phyloP scores from a whole-genome alignment of 2,797 vertebrate species.

The Chloroceryle amazona region DNA sequence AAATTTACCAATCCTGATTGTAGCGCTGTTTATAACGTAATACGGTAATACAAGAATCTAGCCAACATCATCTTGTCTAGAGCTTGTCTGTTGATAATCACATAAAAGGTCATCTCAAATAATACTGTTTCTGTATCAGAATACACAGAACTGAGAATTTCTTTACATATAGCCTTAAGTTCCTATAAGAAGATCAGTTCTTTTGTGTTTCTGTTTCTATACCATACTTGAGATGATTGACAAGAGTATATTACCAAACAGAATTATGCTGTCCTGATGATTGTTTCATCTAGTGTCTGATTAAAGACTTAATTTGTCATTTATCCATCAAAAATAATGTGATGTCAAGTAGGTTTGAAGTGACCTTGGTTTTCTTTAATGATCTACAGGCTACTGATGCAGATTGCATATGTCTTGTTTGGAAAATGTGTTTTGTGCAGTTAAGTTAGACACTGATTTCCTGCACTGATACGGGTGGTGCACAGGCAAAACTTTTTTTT shows the following conservation, averaged over 20 bases:
- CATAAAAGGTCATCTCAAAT: not conserved
- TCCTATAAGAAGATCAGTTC: not conserved
- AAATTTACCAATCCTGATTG: not conserved
- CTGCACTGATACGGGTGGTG: not conserved
- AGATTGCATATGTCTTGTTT: not conserved
- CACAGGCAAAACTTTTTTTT: too few relatives aligned
- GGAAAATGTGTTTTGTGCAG: not conserved
- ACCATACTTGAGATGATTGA: not conserved
- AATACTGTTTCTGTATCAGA: not conserved
- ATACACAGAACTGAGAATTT: not conserved
- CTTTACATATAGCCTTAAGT: not conserved
- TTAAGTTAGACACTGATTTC: not conserved
- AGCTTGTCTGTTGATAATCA: not conserved
- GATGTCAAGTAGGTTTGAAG: not conserved
- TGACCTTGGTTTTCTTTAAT: not conserved
- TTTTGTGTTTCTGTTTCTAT: not conserved
- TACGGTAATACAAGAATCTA: not conserved
- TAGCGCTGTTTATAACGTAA: not conserved
- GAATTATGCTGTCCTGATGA: not conserved
- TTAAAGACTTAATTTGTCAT: not conserved
- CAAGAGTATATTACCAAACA: not conserved
- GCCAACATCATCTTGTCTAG: not conserved
- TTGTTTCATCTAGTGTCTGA: not conserved
- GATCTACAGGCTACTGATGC: not conserved
- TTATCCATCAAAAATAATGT: not conserved